These are phyloP conservation scores for Tangara arthus DNA, from an alignment of 2,797 vertebrate genomes.

Conservation along the genomic window DNA sequence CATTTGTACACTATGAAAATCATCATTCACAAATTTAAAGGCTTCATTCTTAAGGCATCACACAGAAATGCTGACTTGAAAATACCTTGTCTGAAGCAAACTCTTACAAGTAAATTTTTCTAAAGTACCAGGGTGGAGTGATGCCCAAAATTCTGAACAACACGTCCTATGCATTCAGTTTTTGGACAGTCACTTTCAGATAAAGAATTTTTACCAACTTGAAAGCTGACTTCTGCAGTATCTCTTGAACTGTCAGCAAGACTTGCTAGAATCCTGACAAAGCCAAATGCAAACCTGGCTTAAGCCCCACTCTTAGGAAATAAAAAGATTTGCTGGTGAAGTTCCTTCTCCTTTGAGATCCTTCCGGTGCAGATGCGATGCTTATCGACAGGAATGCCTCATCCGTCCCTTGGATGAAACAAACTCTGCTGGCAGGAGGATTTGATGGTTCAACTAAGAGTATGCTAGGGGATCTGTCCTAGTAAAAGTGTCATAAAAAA, in stretches of 20 bases:
- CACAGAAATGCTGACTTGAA: neutral
- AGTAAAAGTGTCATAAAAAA: slow-evolving; percentile 18
- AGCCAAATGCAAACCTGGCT: slow-evolving; percentile 5
- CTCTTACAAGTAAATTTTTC: neutral
- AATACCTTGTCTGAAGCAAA: neutral
- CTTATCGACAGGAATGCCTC: neutral
- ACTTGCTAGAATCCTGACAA: neutral
- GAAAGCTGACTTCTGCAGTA: neutral
- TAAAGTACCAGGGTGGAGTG: neutral
- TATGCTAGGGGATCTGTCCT: neutral
- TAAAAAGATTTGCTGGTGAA: neutral
- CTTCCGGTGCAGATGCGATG: neutral
- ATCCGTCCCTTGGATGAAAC: neutral
- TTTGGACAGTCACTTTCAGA: neutral
- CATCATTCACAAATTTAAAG: neutral
- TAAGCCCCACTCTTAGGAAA: neutral
- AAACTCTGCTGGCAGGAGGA: neutral
- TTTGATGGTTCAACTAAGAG: neutral
- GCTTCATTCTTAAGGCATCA: neutral
- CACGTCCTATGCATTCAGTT: neutral
- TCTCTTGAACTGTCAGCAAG: neutral
- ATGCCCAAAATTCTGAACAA: neutral
- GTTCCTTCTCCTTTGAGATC: neutral
- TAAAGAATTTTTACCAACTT: neutral
- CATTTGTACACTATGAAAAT: neutral